Evolutionary conservation across 2,797 vertebrate genomes (phyloP).

Genomic region (Neosilurus hyrtlii): DNA sequence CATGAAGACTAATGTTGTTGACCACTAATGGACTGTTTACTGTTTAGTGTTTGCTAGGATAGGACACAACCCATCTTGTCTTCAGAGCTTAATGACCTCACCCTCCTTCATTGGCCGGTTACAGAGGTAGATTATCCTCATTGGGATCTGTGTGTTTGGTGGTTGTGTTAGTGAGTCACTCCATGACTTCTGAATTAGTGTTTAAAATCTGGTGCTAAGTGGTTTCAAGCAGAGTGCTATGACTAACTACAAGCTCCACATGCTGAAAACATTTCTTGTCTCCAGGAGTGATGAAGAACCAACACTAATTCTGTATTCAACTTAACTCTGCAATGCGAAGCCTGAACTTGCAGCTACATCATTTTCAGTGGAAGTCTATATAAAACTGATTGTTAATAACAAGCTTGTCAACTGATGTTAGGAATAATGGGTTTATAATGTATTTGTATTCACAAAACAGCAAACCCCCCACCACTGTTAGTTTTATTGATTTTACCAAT

Average conservation of each 20-base stretch:
- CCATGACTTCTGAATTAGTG: background rate
- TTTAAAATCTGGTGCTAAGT: constrained; percentile 6
- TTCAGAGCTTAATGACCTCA: constrained; percentile 16
- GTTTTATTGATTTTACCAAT: background rate
- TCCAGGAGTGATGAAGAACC: background rate
- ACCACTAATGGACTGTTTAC: constrained; percentile 14
- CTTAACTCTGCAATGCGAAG: background rate
- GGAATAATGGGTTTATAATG: background rate
- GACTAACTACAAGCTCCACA: background rate
- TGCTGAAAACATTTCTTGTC: background rate
- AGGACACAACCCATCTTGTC: constrained; percentile 6
- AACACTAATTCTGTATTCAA: background rate
- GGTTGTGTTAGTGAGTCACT: constrained; percentile 11
- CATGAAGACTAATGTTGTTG: background rate
- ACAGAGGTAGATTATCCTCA: constrained; percentile 5
- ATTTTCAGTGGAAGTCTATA: background rate
- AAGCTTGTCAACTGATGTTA: background rate
- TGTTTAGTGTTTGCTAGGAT: constrained; percentile 14
- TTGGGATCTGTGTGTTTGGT: constrained; percentile 10
- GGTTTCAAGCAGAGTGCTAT: background rate
- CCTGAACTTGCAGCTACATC: background rate
- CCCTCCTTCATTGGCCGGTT: background rate
- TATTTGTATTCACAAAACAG: background rate
- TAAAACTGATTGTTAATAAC: background rate
- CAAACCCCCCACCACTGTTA: background rate